Evolutionary conservation across 2,797 vertebrate genomes (phyloP).

Genomic region (Sebastes itinus): DNA sequence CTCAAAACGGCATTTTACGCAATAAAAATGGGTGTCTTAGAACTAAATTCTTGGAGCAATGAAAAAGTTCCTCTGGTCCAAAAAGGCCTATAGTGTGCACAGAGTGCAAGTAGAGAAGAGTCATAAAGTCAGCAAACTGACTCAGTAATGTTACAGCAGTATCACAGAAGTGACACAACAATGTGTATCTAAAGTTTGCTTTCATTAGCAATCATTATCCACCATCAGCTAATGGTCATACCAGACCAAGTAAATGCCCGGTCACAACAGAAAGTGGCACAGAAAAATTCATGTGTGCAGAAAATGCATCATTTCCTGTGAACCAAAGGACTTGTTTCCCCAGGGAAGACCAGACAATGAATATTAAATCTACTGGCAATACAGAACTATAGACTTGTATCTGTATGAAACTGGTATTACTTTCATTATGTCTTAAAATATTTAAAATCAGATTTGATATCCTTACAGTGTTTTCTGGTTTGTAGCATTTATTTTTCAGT

Average conservation of each 20-base stretch:
- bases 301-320: background rate
- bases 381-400: background rate
- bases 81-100: background rate
- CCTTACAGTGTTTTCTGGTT: background rate
- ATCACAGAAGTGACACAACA: background rate
- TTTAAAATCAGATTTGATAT: background rate
- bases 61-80: background rate
- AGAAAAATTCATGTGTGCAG: background rate
- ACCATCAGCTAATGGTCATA: background rate
- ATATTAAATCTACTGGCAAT: background rate
- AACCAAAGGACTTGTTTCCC: background rate
- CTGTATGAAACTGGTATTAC: background rate
- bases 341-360: background rate
- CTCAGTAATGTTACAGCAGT: background rate
- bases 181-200: background rate
- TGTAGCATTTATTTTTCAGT: background rate
- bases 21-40: too few species aligned
- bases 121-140: background rate
- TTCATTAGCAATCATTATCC: background rate
- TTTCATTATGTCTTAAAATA: background rate
- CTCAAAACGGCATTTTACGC: too few species aligned
- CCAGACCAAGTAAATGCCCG: background rate
- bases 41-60: background rate
- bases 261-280: background rate
- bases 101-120: fast-evolving